Evolutionary conservation across 2,888 invertebrate genomes (phyloP).

Genomic region (Argyra leucocephala): DNA sequence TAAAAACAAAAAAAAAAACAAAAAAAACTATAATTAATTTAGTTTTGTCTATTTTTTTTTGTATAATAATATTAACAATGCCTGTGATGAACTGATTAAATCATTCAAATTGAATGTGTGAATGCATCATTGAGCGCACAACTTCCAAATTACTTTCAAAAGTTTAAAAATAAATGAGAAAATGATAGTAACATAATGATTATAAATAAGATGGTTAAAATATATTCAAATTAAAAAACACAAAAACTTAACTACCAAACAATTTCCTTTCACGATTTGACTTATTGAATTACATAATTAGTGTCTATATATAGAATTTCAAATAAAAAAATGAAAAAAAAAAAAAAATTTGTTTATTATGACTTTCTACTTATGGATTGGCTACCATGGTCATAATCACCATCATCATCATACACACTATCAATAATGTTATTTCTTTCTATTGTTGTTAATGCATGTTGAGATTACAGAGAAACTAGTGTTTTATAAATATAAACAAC

Average conservation of each 20-base stretch:
- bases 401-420: no score
- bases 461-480: no score
- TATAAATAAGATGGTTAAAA: no score
- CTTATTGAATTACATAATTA: neutral
- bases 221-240: no score
- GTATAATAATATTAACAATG: no score
- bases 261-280: neutral
- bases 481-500: no score
- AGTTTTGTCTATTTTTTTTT: no score
- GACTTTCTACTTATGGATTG: neutral
- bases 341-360: neutral
- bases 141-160: neutral
- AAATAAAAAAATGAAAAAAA: neutral
- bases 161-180: neutral
- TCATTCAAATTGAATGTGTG: neutral
- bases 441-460: no score
- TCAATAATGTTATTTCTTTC: no score
- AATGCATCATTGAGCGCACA: neutral
- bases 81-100: neutral
- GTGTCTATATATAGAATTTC: neutral
- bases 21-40: no score
- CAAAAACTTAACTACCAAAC: neutral
- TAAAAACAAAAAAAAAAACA: no score
- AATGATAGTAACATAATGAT: neutral
- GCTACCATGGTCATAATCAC: no score